Evolutionary conservation across 2,888 invertebrate species (phyloP), one percentile per base, ranked within the genome.

Genomic region (Tridacna gigas): DNA sequence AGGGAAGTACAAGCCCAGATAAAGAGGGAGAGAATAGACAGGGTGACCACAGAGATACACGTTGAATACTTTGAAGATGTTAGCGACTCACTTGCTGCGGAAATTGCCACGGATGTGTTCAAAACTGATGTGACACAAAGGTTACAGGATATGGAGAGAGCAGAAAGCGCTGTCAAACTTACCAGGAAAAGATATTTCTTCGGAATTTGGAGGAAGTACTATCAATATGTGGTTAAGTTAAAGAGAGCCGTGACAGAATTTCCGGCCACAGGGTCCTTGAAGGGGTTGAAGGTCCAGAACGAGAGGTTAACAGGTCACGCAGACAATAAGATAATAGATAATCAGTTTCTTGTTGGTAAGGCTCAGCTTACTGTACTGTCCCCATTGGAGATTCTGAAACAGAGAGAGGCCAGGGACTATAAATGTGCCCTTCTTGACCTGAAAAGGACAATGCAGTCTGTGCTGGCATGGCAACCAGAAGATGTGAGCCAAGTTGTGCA

Each of bases 241-340:
- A 92, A 93, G 78, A 84, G 92, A 20, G 90, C 92, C n/a, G 93
- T 94, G 92, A 69, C 91, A 66, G 91, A 90, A 22, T 94, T 94
- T 82, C 94, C 94, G 0, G 82, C 91, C 65, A 91, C 93, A 0
- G 92, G 92, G 2, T 88, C 86, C 11, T 88, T 90, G 89, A 82
- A 84, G 20, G 73, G 78, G 28, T 63, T 77, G 5, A 71, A 77
- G 9, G 85, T 87, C 9, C 88, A 88, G 56, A 65, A 89, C 12
- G 74, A 86, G 11, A 28, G 61, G 7, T 67, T 93, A 37, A 77
- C 91, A 48, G 89, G 88, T 18, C 86, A 82, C 4, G 83, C 88
- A 11, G 76, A 88, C 45, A 82, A 79, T 0, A 82, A 84, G 48
- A 75, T 89, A 22, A 37, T 74, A 0, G 83, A 86, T 13, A 81